Base-by-base conservation (phyloP, 2,888 invertebrate species). In the Drosophila leonis region DNA sequence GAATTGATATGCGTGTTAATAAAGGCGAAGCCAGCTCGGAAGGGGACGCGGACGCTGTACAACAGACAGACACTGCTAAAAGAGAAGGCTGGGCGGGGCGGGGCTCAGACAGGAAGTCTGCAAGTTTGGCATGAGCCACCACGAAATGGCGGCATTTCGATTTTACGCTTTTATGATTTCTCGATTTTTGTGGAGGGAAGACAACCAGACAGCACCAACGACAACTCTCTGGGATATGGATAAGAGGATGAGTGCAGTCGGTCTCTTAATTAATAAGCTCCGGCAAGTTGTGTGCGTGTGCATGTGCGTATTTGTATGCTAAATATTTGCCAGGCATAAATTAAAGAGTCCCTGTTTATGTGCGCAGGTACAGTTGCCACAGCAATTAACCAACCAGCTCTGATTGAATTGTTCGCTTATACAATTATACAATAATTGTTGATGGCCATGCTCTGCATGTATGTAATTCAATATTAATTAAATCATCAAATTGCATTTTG, bases 1-100 rank as follows among this genome's bases (percentile, higher is more conserved):
- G 88, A 88, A 86, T 91, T 90, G 90, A 91, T 90, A 88, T 90
- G 91, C 91, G 87, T 87, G 89, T 85, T 82, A 83, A 88, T 82
- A 82, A 82, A 82, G 78, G 39, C 35, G 37, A 27, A 52, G 67
- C 46, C 29, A 10, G 27, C n/a, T n/a, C 18, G 31, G 39, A 48
- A 5, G 33, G 56, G 44, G 15, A 20, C 8, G 49, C 18, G 15
- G 46, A 24, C n/a, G 49, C 24, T 15, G 35, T 52, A 52, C 13
- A 54, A 42, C 65, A 55, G 54, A 49, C 63, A 72, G 59, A 44
- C 48, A 46, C 56, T 60, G 35, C 8, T 55, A 44, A 13, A 5
- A 9, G 20, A 15, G 42, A 1, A 8, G 44, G 5, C n/a, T 27
- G 12, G 37, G 5, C n/a, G 37, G 12, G 37, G 12, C 7, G 39